Percentiles rank a stretch among this genome's conserved stretches.
Conservation (phyloP, 2,113 vertebrate species). For the Peromyscus leucopus region DNA sequence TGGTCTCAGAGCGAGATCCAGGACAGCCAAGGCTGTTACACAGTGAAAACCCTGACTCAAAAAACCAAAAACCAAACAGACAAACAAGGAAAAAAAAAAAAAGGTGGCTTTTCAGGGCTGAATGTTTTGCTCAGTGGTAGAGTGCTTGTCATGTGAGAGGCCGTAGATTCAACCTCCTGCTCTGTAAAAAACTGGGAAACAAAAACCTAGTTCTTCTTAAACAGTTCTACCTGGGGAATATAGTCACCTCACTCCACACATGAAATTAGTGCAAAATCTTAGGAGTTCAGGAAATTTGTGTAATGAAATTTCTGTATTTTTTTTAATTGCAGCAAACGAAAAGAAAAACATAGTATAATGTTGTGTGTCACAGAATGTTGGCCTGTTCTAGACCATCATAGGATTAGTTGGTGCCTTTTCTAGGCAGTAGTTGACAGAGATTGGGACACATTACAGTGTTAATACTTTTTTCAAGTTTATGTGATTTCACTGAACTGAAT, state of each 20-base stretch:
- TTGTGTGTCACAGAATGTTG: background rate
- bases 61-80: background rate
- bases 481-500: background rate
- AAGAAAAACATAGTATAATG: background rate
- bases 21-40: background rate
- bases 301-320: constrained; percentile 25
- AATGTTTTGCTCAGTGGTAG: background rate
- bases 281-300: background rate
- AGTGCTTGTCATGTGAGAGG: background rate
- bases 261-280: constrained; percentile 38
- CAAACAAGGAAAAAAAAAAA: background rate
- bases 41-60: background rate
- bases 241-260: constrained; percentile 15
- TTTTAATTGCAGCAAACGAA: background rate
- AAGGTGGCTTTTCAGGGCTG: background rate
- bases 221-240: background rate
- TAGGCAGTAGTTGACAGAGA: background rate
- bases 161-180: background rate
- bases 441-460: background rate
- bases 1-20: background rate
- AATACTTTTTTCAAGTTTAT: background rate
- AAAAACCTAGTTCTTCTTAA: background rate
- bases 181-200: background rate
- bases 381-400: background rate
- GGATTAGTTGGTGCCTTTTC: background rate